These are phyloP conservation scores for Synergus japonicus DNA, from an alignment of 2,888 invertebrate genomes.

Conservation along the genomic window DNA sequence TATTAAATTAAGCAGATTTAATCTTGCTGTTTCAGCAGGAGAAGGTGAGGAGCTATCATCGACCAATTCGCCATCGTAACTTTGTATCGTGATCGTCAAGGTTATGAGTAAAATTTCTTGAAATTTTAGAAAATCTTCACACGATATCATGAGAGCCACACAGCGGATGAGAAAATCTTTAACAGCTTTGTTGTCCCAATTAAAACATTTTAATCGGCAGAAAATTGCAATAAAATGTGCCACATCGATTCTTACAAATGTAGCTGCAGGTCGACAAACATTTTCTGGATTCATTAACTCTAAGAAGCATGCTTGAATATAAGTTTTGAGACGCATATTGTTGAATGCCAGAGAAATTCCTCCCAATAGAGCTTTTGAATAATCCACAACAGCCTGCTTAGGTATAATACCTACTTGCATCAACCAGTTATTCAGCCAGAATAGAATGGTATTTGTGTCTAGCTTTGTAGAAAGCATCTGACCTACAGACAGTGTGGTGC, in stretches of 20 bases:
- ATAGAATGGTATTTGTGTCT: background rate
- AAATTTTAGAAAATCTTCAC: background rate
- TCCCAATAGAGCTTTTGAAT: background rate
- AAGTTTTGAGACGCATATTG: background rate
- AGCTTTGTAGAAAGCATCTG: slow-evolving; percentile 1
- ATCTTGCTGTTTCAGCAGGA: background rate
- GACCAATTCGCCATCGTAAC: too few relatives aligned
- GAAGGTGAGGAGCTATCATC: background rate
- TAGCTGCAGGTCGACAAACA: background rate
- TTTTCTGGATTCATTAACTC: too few relatives aligned
- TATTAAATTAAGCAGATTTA: background rate
- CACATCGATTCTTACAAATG: background rate
- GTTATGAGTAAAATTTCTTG: background rate
- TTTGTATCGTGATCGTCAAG: background rate
- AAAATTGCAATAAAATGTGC: slow-evolving; percentile 2
- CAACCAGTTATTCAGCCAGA: background rate
- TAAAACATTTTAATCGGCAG: background rate
- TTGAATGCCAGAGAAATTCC: background rate
- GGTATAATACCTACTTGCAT: background rate
- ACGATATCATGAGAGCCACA: background rate
- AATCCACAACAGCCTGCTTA: background rate
- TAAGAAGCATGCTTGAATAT: background rate
- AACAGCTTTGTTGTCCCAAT: too few relatives aligned
- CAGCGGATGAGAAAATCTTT: background rate
- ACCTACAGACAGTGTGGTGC: background rate